Base-by-base conservation (phyloP, 2,888 invertebrate genomes). In the Eudasyphora cyanicolor region DNA sequence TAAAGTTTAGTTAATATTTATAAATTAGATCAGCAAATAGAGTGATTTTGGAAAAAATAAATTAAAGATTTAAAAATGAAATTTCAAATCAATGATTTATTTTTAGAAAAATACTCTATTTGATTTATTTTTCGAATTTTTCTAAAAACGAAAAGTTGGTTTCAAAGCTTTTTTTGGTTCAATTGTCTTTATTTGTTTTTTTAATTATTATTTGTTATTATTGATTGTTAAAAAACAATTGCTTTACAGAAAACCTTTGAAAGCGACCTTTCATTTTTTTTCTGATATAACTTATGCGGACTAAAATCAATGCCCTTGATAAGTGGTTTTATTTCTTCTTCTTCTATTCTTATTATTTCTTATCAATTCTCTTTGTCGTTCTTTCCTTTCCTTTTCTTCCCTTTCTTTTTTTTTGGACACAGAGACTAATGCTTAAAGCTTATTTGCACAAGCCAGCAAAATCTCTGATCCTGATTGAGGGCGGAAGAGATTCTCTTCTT, bases 231-330 rank as follows among this genome's bases (percentile, higher is more conserved):
- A 45, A n/a, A 4, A 45, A n/a, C 45, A 45, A 38, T 38, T 38
- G 38, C n/a, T n/a, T 38, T 6, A 57, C 14, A 29, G 32, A 14
- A 60, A 60, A 60, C 12, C 14, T 14, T 60, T 60, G 60, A 60
- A 60, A 60, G 60, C 29, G 32, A 32, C 17, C n/a, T 60, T 60
- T 29, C 29, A 60, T 29, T 7, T 24, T 57, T 12, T 5, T 60
- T 60, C 17, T n/a, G n/a, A n/a, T n/a, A n/a, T n/a, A n/a, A 60
- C 60, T 60, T 60, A 60, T 32, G 29, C 10, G 32, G 57, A 57
- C 57, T 27, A n/a, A n/a, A 0, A 6, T 7, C 19, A n/a, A n/a
- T 74, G 77, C 77, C 83, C 70, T 83, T 83, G 74, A 77, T 83
- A 80, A 80, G 83, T 74, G 42, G 35, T 45, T 29, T 24, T 21